A percentile compares a stretch with the other conserved stretches of the same genome.
Evolutionary conservation across 2,113 vertebrate genomes (phyloP).

Genomic region (Pampusana beccarii): DNA sequence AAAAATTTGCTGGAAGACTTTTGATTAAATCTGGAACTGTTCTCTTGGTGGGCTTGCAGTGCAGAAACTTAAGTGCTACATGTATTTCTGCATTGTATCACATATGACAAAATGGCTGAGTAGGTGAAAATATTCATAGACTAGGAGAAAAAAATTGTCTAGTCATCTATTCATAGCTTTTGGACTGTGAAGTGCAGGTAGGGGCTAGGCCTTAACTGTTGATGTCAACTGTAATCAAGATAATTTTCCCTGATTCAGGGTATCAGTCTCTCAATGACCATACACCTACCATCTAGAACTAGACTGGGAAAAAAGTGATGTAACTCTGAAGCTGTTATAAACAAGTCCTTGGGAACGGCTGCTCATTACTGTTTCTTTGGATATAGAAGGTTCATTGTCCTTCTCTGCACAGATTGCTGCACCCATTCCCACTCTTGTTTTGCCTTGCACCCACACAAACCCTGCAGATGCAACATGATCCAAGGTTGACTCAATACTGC

Average conservation of each 20-base stretch:
- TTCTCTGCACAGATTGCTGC: not conserved
- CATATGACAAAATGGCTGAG: not conserved
- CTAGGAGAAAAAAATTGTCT: not conserved
- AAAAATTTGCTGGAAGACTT: not conserved
- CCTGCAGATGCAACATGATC: not conserved
- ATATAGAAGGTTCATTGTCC: rapidly evolving
- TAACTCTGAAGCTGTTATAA: not conserved
- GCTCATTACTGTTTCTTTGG: not conserved
- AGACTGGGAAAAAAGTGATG: not conserved
- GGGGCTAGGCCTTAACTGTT: not conserved
- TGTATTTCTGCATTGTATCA: not conserved
- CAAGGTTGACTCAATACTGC: not conserved
- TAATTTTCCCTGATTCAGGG: not conserved
- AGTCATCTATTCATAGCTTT: not conserved
- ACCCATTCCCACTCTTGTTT: not conserved
- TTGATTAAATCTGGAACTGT: not conserved
- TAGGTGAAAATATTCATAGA: not conserved
- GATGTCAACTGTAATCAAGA: not conserved
- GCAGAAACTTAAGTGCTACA: not conserved
- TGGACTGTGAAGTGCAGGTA: not conserved
- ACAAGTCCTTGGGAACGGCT: not conserved
- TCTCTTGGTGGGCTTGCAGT: not conserved
- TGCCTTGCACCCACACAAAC: not conserved
- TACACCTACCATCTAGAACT: not conserved
- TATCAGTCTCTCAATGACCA: not conserved